These are phyloP conservation scores for Glyptemys insculpta DNA, from an alignment of 2,797 vertebrate species.

Conservation along the genomic window DNA sequence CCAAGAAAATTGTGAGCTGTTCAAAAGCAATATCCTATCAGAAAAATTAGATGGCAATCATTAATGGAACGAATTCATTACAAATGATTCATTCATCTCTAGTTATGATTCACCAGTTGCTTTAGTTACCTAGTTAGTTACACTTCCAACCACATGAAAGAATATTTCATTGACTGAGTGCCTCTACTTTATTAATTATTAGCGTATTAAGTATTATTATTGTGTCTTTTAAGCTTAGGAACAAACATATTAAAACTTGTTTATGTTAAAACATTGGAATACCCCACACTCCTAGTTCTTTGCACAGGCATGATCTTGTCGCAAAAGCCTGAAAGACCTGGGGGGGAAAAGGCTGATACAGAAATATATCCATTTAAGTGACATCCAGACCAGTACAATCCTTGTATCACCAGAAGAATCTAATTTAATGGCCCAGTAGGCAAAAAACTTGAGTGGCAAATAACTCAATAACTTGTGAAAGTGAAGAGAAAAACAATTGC, in stretches of 20 bases:
- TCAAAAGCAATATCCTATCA: not conserved
- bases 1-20: not conserved
- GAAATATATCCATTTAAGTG: slow-evolving; percentile 52
- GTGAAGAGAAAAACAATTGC: slow-evolving; percentile 26
- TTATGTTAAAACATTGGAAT: slow-evolving; percentile 23
- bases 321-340: slow-evolving; percentile 50
- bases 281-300: slow-evolving; percentile 54
- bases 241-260: slow-evolving; percentile 24
- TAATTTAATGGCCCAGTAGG: slow-evolving; percentile 10
- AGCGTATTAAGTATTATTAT: not conserved
- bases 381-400: slow-evolving; percentile 49
- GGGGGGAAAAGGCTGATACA: slow-evolving; percentile 43
- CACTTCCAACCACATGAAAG: not conserved
- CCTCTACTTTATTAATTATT: not conserved
- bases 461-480: slow-evolving; percentile 38
- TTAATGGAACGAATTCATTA: not conserved
- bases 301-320: slow-evolving; percentile 56
- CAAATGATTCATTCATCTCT: not conserved
- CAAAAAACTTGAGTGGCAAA: slow-evolving; percentile 45
- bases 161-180: not conserved
- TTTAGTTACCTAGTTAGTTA: not conserved
- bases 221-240: not conserved
- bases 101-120: not conserved
- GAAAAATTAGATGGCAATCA: not conserved
- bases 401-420: slow-evolving; percentile 41